Conservation (phyloP, 1,140 invertebrate species). For the Acromyrmex echinatior region DNA sequence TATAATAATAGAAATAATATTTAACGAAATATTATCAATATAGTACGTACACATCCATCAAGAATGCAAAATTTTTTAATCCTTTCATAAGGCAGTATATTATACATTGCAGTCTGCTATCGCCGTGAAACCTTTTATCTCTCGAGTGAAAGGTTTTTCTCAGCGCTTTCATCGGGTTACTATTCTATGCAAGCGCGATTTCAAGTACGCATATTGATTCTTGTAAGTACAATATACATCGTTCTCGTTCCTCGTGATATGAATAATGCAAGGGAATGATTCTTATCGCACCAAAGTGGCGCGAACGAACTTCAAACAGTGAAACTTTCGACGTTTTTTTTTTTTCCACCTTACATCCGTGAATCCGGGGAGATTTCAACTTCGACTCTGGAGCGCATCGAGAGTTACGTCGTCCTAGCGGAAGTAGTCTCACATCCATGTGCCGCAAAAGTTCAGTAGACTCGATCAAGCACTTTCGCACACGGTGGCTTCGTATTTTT, state of each 20-base stretch:
- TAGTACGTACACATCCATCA: neutral
- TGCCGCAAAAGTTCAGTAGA: slow-evolving; percentile 40
- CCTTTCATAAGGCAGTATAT: neutral
- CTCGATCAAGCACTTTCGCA: slow-evolving; percentile 62
- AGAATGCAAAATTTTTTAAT: neutral
- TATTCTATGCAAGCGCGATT: slow-evolving; percentile 66
- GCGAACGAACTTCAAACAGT: slow-evolving; percentile 72
- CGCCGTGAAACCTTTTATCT: slow-evolving; percentile 19
- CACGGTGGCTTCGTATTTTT: slow-evolving; percentile 39
- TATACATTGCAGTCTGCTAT: neutral
- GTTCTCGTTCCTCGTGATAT: slow-evolving; percentile 65
- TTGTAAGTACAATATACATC: slow-evolving; percentile 77
- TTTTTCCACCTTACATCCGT: slow-evolving; percentile 54
- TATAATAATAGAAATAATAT: neutral
- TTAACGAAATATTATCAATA: neutral
- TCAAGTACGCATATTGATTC: slow-evolving; percentile 76
- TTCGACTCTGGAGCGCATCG: slow-evolving; percentile 10
- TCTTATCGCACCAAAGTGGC: slow-evolving; percentile 72
- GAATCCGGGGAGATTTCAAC: slow-evolving; percentile 51
- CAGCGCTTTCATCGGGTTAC: neutral
- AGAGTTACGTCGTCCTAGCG: slow-evolving; percentile 14
- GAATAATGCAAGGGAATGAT: slow-evolving; percentile 77
- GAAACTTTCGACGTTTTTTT: slow-evolving; percentile 1
- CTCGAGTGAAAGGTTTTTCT: slow-evolving; percentile 15
- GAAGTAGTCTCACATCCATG: slow-evolving; percentile 31